phyloP scores from a whole-genome alignment of 2,888 invertebrate genomes.

The Callinectes sapidus region DNA sequence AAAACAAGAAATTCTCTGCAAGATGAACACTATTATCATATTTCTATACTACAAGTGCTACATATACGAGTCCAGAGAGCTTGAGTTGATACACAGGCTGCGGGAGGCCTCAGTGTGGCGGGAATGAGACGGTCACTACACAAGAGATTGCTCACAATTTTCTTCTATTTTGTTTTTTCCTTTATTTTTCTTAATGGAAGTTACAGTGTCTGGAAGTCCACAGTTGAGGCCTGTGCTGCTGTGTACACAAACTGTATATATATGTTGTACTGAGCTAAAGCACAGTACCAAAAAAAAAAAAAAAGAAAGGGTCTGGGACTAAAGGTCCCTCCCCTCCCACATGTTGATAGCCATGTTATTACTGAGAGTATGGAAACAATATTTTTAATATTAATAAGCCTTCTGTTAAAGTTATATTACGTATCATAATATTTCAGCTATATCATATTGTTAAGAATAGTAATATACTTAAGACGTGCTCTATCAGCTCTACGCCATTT shows the following conservation, averaged over 20 bases:
- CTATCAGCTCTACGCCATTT: constrained; percentile 67
- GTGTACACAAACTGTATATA: constrained; percentile 70
- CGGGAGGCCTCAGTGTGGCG: constrained; percentile 60
- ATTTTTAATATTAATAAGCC: constrained; percentile 72
- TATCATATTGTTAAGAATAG: constrained; percentile 72
- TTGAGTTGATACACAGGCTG: constrained; percentile 64
- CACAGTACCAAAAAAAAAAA: constrained; percentile 64
- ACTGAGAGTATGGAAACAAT: constrained; percentile 72
- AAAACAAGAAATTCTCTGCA: constrained; percentile 61
- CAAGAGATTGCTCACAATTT: constrained; percentile 38
- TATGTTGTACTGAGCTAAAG: constrained; percentile 65
- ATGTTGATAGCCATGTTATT: constrained; percentile 72
- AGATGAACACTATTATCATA: constrained; percentile 66
- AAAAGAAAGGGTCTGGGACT: constrained; percentile 52
- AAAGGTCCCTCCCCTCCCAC: constrained; percentile 62
- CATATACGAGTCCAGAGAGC: constrained; percentile 68
- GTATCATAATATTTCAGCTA: constrained; percentile 72
- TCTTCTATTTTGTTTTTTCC: constrained; percentile 8
- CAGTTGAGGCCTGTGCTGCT: constrained; percentile 66
- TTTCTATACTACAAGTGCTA: constrained; percentile 68
- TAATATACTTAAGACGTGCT: constrained; percentile 69
- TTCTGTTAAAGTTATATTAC: constrained; percentile 73
- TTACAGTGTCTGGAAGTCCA: constrained; percentile 49
- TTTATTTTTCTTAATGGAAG: constrained; percentile 45
- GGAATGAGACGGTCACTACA: constrained; percentile 34